phyloP scores from a whole-genome alignment of 2,888 invertebrate species.

The Lycocerus yunnanus region DNA sequence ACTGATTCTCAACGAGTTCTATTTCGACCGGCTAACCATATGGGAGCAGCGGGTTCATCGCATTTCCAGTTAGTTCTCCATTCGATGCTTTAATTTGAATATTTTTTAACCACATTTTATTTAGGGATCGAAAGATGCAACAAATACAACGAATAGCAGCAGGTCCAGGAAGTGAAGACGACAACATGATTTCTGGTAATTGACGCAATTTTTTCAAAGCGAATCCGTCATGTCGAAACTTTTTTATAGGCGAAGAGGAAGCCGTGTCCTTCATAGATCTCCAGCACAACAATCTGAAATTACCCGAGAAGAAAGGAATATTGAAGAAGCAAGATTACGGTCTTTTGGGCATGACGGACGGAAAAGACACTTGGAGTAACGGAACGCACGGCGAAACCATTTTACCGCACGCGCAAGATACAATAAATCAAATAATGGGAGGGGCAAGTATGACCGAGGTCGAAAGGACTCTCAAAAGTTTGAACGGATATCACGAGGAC shows the following conservation, averaged over 20 bases:
- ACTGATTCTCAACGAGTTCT: constrained; percentile 75
- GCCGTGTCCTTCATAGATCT: constrained; percentile 82
- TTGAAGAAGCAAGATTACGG: constrained; percentile 85
- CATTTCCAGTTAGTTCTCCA: constrained; percentile 71
- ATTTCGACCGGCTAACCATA: constrained; percentile 75
- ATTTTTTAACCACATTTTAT: constrained; percentile 39
- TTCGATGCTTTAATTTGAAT: neutral
- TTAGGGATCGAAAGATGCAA: constrained; percentile 79
- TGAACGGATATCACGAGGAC: constrained; percentile 92
- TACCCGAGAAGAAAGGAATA: constrained; percentile 91
- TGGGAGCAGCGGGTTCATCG: constrained; percentile 67
- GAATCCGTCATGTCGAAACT: neutral
- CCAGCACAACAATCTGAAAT: constrained; percentile 74
- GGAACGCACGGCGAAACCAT: constrained; percentile 64
- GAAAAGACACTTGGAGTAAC: constrained; percentile 76
- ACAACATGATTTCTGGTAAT: constrained; percentile 76
- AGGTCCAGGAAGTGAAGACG: constrained; percentile 73
- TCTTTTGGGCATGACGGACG: constrained; percentile 69
- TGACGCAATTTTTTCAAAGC: neutral
- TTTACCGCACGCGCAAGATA: constrained; percentile 60
- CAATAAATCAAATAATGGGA: constrained; percentile 62
- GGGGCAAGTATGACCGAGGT: constrained; percentile 72
- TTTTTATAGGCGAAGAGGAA: constrained; percentile 70
- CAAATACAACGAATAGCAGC: constrained; percentile 75
- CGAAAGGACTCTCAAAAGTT: constrained; percentile 84